Evolutionary conservation across 2,888 invertebrate species (phyloP).

Genomic region (Drosophila meridiana): DNA sequence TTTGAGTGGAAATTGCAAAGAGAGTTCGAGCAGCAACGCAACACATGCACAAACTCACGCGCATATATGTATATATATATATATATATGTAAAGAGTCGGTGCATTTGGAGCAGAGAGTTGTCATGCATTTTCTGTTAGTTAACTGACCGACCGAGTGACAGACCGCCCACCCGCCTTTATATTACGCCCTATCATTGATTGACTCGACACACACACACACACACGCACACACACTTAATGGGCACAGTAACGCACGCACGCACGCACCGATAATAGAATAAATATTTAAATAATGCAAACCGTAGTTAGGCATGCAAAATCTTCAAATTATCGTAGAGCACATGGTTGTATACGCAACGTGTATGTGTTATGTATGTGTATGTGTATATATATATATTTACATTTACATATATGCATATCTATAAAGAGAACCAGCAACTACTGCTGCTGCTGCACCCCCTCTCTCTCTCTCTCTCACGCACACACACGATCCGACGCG

Average conservation of each 20-base stretch:
- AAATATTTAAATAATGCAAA: slow-evolving; percentile 3
- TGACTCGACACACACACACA: slow-evolving; percentile 7
- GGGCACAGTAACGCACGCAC: slow-evolving; percentile 1
- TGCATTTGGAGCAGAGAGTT: not conserved
- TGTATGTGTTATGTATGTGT: not conserved
- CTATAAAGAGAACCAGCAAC: not conserved
- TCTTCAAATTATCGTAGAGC: slow-evolving; percentile 3
- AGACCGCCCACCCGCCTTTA: not conserved
- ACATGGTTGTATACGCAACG: slow-evolving; percentile 1
- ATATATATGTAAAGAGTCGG: not conserved
- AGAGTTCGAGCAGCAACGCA: slow-evolving; percentile 2
- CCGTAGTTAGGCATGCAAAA: slow-evolving; percentile 17
- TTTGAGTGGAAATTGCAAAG: not conserved
- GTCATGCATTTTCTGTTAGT: slow-evolving; percentile 4
- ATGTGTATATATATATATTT: not conserved
- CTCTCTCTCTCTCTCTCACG: not conserved
- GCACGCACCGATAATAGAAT: slow-evolving; percentile 1
- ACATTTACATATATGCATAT: not conserved
- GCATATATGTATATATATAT: not conserved
- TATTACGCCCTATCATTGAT: not conserved
- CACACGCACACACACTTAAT: slow-evolving; percentile 1
- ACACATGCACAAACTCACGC: not conserved
- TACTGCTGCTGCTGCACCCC: not conserved
- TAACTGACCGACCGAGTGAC: not conserved
- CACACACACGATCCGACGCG: not conserved